Evolutionary conservation across 2,797 vertebrate species (phyloP), one percentile per base, ranked within the genome.

Genomic region (Pseudochirops corinnae): DNA sequence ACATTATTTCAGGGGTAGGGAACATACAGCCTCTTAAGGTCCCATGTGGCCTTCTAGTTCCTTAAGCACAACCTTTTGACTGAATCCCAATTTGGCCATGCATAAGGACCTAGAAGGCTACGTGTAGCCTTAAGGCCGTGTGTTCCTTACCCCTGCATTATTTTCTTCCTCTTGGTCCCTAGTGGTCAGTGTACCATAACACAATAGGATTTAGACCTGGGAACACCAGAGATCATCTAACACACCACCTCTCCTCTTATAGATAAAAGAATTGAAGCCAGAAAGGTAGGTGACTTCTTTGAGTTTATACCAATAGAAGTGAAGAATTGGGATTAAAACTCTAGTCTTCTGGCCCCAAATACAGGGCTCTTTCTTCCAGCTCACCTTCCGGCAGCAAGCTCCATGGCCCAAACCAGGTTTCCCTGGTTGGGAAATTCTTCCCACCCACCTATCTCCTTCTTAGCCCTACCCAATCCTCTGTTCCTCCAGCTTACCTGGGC

Each of bases 401-500:
- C 29, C 21, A 21, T 24, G 13, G 9, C 58, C 87, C 50, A 33
- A 62, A 11, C 24, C 62, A 50, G 57, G 33, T 16, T 1, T 53
- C 28, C 52, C 6, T 29, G 29, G 14, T 7, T 18, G 10, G 56
- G 5, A 0, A 4, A 16, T 24, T 55, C 12, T 29, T 39, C 18
- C 26, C 46, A 58, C 56, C 16, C n/a, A 56, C 56, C 82, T 11
- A 0, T 5, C 26, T 33, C 91, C 50, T 24, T 39, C 33, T 57
- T 31, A 56, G 57, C 53, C 21, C 91, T 57, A 60, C 39, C 33
- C 90, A 53, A 26, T 39, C 24, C 16, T 26, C n/a, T 12, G 16
- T 50, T 92, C 55, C 14, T 4, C 50, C 55, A 0, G 0, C 98
- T 98, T 96, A 99, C 99, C 97, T 99, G 99, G 55, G 97, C 95